Conservation (phyloP, 1,140 invertebrate genomes). For the Drosophila eugracilis region DNA sequence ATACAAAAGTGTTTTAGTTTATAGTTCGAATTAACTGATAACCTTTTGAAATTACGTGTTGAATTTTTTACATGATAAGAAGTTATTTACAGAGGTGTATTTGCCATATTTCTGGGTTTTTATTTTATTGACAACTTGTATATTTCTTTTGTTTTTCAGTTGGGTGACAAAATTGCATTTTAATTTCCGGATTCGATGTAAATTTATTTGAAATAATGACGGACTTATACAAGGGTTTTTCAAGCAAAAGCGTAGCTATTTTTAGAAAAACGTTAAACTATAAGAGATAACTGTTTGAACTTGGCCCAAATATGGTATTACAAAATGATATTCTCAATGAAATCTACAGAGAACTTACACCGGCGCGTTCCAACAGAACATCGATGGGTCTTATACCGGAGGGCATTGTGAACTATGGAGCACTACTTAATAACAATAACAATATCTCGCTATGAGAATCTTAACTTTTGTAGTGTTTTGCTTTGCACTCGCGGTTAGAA, state of each 20-base stretch:
- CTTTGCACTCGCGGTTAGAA: conserved; percentile 19
- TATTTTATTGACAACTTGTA: neutral
- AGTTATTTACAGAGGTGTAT: conserved; percentile 2
- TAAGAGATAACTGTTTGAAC: conserved; percentile 26
- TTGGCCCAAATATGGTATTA: conserved; percentile 62
- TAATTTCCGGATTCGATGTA: neutral
- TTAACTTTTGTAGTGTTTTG: conserved; percentile 20
- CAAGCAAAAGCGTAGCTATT: neutral
- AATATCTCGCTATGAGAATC: conserved; percentile 22
- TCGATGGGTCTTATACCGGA: conserved; percentile 76
- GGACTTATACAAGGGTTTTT: neutral
- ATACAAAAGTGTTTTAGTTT: neutral
- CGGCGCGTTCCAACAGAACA: conserved; percentile 75
- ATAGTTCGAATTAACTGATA: neutral
- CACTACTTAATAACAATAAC: conserved; percentile 13
- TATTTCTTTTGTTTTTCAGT: neutral
- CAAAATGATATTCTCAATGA: neutral
- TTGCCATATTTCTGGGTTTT: neutral
- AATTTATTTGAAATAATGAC: neutral
- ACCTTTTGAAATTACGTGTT: conserved; percentile 6
- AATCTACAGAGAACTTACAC: conserved; percentile 69
- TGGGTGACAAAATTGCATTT: neutral
- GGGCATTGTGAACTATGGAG: conserved; percentile 52
- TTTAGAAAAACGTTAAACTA: too few relatives aligned
- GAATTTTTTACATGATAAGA: conserved; percentile 1